Evolutionary conservation across 2,888 invertebrate genomes (phyloP), one percentile per base, ranked within the genome.

Genomic region (Brenthis daphne): DNA sequence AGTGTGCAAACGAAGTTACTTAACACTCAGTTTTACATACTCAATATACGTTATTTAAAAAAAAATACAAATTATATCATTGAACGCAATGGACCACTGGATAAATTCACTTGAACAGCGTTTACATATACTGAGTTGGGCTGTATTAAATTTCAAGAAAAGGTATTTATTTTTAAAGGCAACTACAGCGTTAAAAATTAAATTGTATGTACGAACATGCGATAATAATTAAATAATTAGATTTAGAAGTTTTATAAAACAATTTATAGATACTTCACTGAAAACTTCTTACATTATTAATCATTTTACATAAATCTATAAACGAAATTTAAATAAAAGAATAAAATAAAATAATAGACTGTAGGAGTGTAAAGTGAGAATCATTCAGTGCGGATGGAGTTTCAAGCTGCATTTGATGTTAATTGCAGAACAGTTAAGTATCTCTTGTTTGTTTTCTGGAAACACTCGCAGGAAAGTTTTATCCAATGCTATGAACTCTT

Each of bases 341-440:
- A 53, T 11, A 53, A 47, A 16, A 48, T 13, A 48, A 64, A 66
- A 29, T 33, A 58, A 66, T 53, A 66, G 48, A 58, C n/a, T 16
- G 33, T n/a, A 48, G 16, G 14, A 43, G 60, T 66, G 48, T 29
- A 67, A 67, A 69, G 37, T 64, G 60, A 58, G 55, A 70, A 65
- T 61, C 64, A 57, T 71, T 72, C 61, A 61, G 57, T 57, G 60
- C 51, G 29, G 57, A 67, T 57, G 53, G 51, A 72, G 74, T 76
- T 79, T 72, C 64, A 68, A 75, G 73, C 77, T 75, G 73, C 76
- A 76, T 75, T 75, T 74, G 70, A 76, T 80, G 77, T 79, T 82
- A 80, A 82, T 81, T 79, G 77, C 77, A 74, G 76, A 77, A 76
- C 75, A 76, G 77, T 77, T 79, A 76, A 72, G 67, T 72, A 75